Evolutionary conservation across 2,888 invertebrate genomes (phyloP), one percentile per base, ranked within the genome.

Genomic region (Pristionchus arcanus): DNA sequence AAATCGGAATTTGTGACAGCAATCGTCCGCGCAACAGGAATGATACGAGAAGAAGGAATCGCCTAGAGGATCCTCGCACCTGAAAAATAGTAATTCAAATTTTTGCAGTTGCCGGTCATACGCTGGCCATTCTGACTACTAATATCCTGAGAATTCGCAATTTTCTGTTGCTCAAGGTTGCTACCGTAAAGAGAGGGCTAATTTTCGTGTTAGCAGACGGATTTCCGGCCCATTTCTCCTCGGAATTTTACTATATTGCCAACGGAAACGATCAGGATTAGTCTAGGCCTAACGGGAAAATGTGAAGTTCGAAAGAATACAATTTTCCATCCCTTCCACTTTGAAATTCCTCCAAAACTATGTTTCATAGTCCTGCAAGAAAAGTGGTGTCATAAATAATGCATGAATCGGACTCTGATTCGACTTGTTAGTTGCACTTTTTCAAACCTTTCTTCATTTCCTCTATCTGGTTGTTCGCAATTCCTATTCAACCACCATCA

Each of bases 1-100:
- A 86, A 92, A 92, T 53, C 93, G 90, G 49, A 92, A 84, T 21
- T 91, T 90, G 53, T 90, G 90, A 87, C 93, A 93, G 89, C 93
- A 93, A 37, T 91, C 92, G 55, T 91, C 90, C 31, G 91, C 91
- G 85, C 93, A 93, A 81, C 93, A 93, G 25, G 92, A 90, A 49
- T 90, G 90, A 83, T 91, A 92, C 25, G 92, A 92, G 90, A 91
- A 91, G 90, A 92, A 92, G 19, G 88, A 91, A 90, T 93, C 92
- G 34, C 63, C 21, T 25, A 91, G 90, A 13, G 91, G 91, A 68
- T 92, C 92, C 85, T 90, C 88, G 86, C 93, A 93, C 90, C 93
- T 93, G 91, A 87, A 92, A 91, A 74, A 74, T 74, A 34, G 19
- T 34, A 74, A 74, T 74, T 74, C n/a, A 34, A 3, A 37, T 19